Conservation (phyloP, 2,113 vertebrate species). For the Alouatta palliata region DNA sequence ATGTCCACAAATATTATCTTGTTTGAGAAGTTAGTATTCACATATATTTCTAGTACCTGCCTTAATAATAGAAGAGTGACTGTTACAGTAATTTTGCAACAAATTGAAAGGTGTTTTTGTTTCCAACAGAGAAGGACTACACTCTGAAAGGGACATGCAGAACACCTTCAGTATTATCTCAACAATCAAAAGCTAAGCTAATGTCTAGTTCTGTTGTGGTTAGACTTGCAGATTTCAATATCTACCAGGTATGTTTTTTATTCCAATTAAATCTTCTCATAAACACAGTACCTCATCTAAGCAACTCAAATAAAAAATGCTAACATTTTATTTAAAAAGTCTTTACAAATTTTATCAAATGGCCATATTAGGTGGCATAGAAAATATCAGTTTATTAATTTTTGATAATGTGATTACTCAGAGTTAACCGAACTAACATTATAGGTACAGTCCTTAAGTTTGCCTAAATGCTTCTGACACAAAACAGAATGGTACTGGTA, state of each 20-base stretch:
- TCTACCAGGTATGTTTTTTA: constrained; percentile 93
- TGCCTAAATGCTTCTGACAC: background rate
- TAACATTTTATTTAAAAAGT: constrained; percentile 22
- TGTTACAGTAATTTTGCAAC: constrained; percentile 25
- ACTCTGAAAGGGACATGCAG: constrained; percentile 83
- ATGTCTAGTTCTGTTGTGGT: constrained; percentile 98
- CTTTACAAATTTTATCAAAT: constrained; percentile 39
- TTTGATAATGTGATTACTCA: background rate
- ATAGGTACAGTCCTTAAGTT: background rate
- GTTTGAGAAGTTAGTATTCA: constrained; percentile 37
- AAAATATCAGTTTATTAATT: background rate
- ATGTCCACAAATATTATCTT: constrained; percentile 5
- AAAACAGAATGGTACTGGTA: no score
- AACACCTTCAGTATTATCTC: constrained; percentile 85
- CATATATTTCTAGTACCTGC: constrained; percentile 32
- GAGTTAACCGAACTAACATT: background rate
- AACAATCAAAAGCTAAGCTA: constrained; percentile 91
- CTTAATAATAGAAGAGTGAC: constrained; percentile 10
- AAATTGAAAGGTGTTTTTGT: constrained; percentile 65
- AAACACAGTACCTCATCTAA: background rate
- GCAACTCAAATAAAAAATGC: background rate
- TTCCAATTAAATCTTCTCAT: constrained; percentile 2
- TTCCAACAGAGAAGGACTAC: constrained; percentile 85
- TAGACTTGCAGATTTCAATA: constrained; percentile 97
- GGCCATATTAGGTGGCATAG: background rate